phyloP scores from a whole-genome alignment of 2,113 vertebrate genomes.

The Barnardius zonarius region DNA sequence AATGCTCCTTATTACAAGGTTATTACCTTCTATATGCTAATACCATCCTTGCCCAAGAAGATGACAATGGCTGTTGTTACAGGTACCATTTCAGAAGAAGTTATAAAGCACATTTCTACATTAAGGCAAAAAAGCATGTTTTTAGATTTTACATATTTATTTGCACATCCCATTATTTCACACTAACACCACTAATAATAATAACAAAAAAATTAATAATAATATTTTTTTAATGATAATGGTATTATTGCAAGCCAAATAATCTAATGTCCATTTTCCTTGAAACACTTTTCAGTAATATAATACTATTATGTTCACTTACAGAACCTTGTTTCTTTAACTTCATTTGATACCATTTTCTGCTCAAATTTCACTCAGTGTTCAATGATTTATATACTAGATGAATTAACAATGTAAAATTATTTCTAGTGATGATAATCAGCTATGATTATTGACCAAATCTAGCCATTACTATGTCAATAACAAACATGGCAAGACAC shows the following conservation, averaged over 20 bases:
- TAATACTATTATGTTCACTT: background rate
- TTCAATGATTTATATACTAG: background rate
- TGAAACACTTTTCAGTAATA: background rate
- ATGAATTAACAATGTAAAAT: background rate
- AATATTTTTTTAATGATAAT: background rate
- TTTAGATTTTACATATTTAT: background rate
- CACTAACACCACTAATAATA: background rate
- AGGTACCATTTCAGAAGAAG: background rate
- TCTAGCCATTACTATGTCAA: background rate
- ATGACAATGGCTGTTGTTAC: background rate
- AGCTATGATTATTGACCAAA: background rate
- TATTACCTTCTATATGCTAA: background rate
- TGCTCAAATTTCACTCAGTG: background rate
- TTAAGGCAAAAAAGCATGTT: background rate
- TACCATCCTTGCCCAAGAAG: background rate
- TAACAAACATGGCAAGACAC: background rate
- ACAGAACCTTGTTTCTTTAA: background rate
- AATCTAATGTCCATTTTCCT: background rate
- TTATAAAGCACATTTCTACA: background rate
- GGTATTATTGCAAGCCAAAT: background rate
- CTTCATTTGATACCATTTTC: background rate
- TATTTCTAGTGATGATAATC: background rate
- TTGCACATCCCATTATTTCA: background rate
- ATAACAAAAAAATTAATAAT: background rate
- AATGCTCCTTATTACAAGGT: background rate